Evolutionary conservation across 1,140 invertebrate genomes (phyloP), one percentile per base, ranked within the genome.

Genomic region (Nixonia krombeini): DNA sequence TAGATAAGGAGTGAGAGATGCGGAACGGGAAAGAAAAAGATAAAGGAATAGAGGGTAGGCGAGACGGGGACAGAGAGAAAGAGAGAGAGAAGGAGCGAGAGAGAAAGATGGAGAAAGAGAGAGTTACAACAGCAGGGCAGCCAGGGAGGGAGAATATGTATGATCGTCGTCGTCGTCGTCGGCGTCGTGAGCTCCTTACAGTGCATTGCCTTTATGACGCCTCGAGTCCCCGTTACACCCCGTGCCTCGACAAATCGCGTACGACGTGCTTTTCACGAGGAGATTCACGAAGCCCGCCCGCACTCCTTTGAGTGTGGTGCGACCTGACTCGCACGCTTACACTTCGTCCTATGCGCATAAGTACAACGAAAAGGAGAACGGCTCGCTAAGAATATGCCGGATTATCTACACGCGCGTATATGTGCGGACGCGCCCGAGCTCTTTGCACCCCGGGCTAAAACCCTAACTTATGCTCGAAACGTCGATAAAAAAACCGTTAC

Each of bases 131-230:
- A 38, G 58, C 40, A 44, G 50, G 45, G 51, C 37, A 7, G 16
- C 18, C 15, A 44, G 49, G 55, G 61, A 51, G 55, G 57, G 74
- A 70, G 68, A 58, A 61, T 74, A 76, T 74, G 50, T 59, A 56
- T 51, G 49, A 55, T 67, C 21, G 21, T 21, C 62, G 67, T 71
- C 73, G 62, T 77, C 74, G 76, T 67, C 21, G 21, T 21, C 62
- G 67, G 68, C 73, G 62, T 77, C 74, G 76, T 82, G 80, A 79
- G 78, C 80, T 82, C 80, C 80, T 82, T 81, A 82, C 78, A 81
- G 80, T 82, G 76, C 80, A 82, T 82, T 82, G 80, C 77, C 80
- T 82, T 81, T 82, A 80, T 76, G 72, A 81, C 79, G 75, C 80
- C 76, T 73, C 73, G 55, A 55, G 69, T 78, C 70, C 79, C 74